These are phyloP conservation scores for Chalcis sispes DNA, from an alignment of 2,888 invertebrate genomes.

Conservation along the genomic window DNA sequence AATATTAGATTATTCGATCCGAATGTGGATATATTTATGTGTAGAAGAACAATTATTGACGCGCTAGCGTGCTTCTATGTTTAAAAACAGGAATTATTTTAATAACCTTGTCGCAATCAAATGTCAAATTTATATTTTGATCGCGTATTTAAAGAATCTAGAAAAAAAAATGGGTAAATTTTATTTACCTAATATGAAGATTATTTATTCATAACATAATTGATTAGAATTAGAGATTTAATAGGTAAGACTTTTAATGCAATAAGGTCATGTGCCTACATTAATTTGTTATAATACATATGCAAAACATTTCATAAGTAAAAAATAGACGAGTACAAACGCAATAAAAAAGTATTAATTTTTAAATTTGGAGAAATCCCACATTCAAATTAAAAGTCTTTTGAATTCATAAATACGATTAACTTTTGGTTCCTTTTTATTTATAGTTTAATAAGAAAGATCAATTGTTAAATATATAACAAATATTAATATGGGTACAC, in stretches of 20 bases:
- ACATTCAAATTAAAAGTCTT: not conserved
- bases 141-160: not conserved
- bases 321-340: no score
- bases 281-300: no score
- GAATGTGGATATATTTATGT: no score
- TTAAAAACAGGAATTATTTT: not conserved
- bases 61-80: no score
- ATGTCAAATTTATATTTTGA: not conserved
- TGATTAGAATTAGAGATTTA: conserved; percentile 1
- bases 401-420: no score
- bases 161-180: not conserved
- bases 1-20: not conserved
- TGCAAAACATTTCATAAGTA: no score
- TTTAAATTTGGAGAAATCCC: not conserved
- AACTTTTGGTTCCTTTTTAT: no score
- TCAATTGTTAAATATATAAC: conserved; percentile 27
- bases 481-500: conserved; percentile 13
- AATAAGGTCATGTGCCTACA: no score
- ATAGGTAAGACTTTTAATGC: no score
- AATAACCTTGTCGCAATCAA: not conserved
- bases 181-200: not conserved
- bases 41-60: no score
- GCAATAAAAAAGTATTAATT: not conserved
- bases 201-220: not conserved
- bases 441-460: not conserved